Percentiles rank a stretch among this genome's conserved stretches.
phyloP scores from a whole-genome alignment of 2,888 invertebrate species.

The Lochmaea capreae region DNA sequence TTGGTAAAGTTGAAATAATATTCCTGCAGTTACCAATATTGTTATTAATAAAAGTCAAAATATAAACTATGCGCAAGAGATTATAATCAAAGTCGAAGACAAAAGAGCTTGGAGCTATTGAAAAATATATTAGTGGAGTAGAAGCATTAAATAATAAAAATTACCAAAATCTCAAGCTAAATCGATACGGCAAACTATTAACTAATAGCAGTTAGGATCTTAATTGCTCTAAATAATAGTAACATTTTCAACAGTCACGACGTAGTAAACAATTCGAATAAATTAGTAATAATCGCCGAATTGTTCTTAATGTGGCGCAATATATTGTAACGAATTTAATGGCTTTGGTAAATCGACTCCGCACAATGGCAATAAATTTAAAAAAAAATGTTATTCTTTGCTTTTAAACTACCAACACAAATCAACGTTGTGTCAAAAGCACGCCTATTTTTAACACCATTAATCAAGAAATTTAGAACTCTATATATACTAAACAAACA shows the following conservation, averaged over 20 bases:
- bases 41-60: not conserved
- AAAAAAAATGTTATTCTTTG: slow-evolving; percentile 15
- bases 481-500: not conserved
- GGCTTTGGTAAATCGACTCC: not conserved
- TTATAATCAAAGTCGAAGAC: not conserved
- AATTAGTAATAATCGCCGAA: slow-evolving; percentile 11
- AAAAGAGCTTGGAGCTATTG: not conserved
- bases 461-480: slow-evolving; percentile 20
- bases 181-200: not conserved
- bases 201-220: not conserved
- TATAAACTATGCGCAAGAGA: not conserved
- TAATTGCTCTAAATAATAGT: slow-evolving; percentile 4
- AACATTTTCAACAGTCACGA: not conserved
- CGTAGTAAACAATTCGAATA: slow-evolving; percentile 4
- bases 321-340: not conserved
- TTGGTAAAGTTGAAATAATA: no score
- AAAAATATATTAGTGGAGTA: no score
- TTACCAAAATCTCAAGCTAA: not conserved
- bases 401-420: slow-evolving; percentile 9
- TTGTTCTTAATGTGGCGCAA: slow-evolving; percentile 1
- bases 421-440: slow-evolving; percentile 8
- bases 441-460: slow-evolving; percentile 18
- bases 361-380: slow-evolving; percentile 26
- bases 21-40: not conserved
- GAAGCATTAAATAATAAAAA: no score